These are phyloP conservation scores for Cynoglossus semilaevis DNA, from an alignment of 2,113 vertebrate genomes.

Conservation along the genomic window DNA sequence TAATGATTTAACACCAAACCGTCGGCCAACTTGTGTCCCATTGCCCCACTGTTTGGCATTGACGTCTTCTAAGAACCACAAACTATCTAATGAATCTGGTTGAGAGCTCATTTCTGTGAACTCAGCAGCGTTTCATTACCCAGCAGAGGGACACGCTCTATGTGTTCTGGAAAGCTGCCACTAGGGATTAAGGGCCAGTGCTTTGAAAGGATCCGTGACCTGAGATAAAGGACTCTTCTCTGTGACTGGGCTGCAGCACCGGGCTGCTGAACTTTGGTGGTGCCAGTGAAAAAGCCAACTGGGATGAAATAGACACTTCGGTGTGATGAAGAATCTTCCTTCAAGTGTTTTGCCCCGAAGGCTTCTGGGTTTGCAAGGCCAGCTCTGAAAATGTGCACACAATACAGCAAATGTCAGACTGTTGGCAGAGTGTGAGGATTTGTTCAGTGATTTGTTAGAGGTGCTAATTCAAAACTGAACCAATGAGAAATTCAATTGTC, in stretches of 20 bases:
- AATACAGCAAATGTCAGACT: background rate
- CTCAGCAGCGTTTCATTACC: background rate
- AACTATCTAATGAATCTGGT: background rate
- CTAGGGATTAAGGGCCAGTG: conserved; percentile 3
- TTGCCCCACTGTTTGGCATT: conserved; percentile 25
- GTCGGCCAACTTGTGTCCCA: conserved; percentile 19
- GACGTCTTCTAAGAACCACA: conserved; percentile 32
- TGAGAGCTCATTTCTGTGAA: no score
- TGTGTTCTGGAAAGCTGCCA: conserved; percentile 17
- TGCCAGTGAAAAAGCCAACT: conserved; percentile 10
- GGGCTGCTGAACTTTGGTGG: background rate
- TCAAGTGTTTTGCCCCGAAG: background rate
- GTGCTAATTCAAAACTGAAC: background rate
- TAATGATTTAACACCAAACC: no score
- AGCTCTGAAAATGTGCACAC: background rate
- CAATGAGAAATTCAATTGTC: background rate
- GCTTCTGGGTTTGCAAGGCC: background rate
- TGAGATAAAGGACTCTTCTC: conserved; percentile 21
- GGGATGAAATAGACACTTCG: conserved; percentile 18
- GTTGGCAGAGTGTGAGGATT: background rate
- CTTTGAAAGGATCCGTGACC: conserved; percentile 29
- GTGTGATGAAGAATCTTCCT: conserved; percentile 9
- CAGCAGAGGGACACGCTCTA: background rate
- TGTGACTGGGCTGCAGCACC: conserved; percentile 3
- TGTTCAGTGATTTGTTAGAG: background rate